Evolutionary conservation across 1,140 invertebrate species (phyloP).

Genomic region (Lanistes nyassanus): DNA sequence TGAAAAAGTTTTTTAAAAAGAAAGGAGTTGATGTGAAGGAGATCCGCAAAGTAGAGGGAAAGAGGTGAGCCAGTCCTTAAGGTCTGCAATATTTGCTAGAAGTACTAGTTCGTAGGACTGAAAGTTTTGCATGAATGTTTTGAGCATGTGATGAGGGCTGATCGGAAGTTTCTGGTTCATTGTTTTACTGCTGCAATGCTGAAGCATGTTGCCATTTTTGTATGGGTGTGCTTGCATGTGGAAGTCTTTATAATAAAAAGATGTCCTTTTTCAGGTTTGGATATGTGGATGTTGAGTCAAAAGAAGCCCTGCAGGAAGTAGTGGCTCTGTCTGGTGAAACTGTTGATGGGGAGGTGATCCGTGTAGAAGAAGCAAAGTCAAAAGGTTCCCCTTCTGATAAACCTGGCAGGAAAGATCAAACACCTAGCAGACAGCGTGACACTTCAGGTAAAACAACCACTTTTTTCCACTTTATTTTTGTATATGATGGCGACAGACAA

Average conservation of each 20-base stretch:
- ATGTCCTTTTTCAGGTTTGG: constrained; percentile 36
- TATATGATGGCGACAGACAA: no score
- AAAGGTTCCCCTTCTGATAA: background rate
- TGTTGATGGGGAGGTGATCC: constrained; percentile 25
- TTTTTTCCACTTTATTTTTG: no score
- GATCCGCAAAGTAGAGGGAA: constrained; percentile 26
- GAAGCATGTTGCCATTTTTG: no score
- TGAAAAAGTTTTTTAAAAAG: constrained; percentile 34
- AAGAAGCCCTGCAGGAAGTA: constrained; percentile 29
- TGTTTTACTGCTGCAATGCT: no score
- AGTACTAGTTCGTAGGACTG: no score
- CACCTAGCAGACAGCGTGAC: background rate
- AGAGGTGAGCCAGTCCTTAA: constrained; percentile 8
- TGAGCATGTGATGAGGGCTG: no score
- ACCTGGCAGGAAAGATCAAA: no score
- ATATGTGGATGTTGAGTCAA: constrained; percentile 33
- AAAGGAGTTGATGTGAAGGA: constrained; percentile 30
- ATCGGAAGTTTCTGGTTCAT: no score
- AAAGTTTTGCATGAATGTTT: no score
- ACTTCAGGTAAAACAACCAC: constrained; percentile 14
- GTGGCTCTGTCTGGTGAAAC: constrained; percentile 28
- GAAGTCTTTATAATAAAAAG: no score
- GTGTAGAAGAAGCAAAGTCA: constrained; percentile 19
- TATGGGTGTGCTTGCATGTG: no score
- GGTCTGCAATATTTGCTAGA: no score